A percentile compares a stretch with the other conserved stretches of the same genome.
These are phyloP conservation scores for Isotomurus palustris DNA, from an alignment of 2,888 invertebrate species.

Conservation along the genomic window DNA sequence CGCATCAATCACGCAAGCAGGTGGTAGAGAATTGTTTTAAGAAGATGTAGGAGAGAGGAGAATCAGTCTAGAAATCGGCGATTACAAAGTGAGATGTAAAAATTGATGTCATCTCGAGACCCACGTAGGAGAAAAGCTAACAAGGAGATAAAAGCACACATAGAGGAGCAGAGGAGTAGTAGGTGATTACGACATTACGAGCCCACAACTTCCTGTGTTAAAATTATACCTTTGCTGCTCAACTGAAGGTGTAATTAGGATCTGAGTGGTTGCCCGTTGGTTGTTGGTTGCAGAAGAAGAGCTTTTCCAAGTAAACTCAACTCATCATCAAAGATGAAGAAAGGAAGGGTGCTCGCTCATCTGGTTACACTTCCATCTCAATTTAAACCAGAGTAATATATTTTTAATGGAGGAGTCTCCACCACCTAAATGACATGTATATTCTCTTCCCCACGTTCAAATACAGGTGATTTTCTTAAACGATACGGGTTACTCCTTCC, in stretches of 20 bases:
- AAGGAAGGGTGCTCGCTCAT: too few species aligned
- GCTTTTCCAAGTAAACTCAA: too few species aligned
- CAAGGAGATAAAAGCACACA: conserved; percentile 8
- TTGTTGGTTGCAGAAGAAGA: too few species aligned
- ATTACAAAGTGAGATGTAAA: conserved; percentile 1
- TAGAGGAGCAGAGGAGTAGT: not conserved
- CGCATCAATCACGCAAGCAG: not conserved
- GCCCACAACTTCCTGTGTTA: conserved; percentile 46
- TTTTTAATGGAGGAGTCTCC: conserved; percentile 1
- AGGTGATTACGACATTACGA: conserved; percentile 19
- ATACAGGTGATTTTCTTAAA: too few species aligned
- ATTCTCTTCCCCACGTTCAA: too few species aligned
- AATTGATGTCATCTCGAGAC: conserved; percentile 3
- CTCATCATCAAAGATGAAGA: too few species aligned
- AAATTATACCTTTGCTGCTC: conserved; percentile 40
- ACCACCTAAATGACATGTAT: conserved; percentile 4
- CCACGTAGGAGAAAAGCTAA: conserved; percentile 5
- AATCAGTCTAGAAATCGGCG: not conserved
- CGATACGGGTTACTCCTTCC: too few species aligned
- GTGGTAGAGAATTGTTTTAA: not conserved
- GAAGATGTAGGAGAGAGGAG: not conserved
- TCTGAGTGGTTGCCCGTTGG: conserved; percentile 1
- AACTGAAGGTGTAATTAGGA: conserved; percentile 39
- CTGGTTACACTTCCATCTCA: not conserved
- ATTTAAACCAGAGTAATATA: conserved; percentile 2